A percentile compares a stretch with the other conserved stretches of the same genome.
Conservation (phyloP, 2,113 vertebrate genomes). For the Mesocricetus auratus region DNA sequence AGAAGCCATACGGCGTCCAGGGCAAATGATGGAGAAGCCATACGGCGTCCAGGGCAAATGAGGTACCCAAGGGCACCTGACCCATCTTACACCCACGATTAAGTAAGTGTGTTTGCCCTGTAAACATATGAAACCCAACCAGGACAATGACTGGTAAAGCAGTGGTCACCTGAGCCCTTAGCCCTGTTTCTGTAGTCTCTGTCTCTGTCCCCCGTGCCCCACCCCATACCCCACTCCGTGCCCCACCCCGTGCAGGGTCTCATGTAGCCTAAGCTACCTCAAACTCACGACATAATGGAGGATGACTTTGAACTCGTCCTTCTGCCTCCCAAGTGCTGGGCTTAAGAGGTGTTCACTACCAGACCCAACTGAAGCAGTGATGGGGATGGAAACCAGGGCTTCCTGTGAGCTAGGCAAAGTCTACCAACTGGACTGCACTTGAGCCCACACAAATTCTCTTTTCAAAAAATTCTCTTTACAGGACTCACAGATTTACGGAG, state of each 20-base stretch:
- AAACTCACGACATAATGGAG: neutral
- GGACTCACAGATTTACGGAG: neutral
- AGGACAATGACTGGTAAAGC: neutral
- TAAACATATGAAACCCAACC: neutral
- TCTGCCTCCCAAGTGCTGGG: no score
- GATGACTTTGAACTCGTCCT: neutral
- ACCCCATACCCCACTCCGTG: fast-evolving
- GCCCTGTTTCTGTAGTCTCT: neutral
- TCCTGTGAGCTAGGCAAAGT: neutral
- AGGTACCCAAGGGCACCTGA: neutral
- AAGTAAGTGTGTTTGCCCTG: neutral
- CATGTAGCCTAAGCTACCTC: no score
- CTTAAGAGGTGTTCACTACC: no score
- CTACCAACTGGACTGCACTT: neutral
- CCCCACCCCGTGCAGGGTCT: neutral
- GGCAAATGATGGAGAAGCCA: fast-evolving
- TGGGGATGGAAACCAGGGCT: no score
- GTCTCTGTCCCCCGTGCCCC: fast-evolving
- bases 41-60: neutral
- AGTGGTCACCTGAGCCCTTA: neutral
- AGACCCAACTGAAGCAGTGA: neutral
- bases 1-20: fast-evolving
- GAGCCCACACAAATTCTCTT: neutral
- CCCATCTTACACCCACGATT: fast-evolving
- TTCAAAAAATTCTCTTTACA: neutral